Evolutionary conservation across 2,797 vertebrate species (phyloP).

Genomic region (Natrix natrix): DNA sequence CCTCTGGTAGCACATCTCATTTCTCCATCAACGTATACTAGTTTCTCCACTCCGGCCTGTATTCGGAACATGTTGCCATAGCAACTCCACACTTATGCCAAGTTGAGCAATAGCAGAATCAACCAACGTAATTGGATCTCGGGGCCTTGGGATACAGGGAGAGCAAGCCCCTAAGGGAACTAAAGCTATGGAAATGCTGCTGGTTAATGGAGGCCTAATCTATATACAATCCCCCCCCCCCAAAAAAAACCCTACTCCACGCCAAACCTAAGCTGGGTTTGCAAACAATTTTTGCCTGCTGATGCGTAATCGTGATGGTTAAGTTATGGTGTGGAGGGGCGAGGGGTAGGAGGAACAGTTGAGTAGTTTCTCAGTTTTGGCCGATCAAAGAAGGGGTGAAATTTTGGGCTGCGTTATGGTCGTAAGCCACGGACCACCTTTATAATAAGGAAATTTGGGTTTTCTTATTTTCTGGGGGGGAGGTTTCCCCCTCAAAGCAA

Average conservation of each 20-base stretch:
- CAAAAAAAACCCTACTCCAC: not conserved
- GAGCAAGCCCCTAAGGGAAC: not conserved
- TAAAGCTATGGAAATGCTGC: not conserved
- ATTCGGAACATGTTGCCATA: conserved; percentile 18
- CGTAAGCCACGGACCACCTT: too few species aligned
- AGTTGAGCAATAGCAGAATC: not conserved
- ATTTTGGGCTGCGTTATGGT: too few species aligned
- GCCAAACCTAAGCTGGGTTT: not conserved
- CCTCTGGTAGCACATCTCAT: not conserved
- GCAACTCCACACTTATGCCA: conserved; percentile 3
- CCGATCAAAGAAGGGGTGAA: not conserved
- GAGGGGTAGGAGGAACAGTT: not conserved
- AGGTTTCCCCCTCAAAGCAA: not conserved
- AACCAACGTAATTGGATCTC: not conserved
- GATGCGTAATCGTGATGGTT: not conserved
- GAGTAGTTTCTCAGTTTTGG: not conserved
- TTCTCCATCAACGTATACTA: not conserved
- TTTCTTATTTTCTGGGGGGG: not conserved
- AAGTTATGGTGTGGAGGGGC: too few species aligned
- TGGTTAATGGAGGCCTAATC: not conserved
- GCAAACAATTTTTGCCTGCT: not conserved
- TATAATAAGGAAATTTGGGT: not conserved
- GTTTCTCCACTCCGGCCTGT: not conserved
- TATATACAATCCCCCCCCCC: not conserved
- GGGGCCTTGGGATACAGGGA: not conserved